Base-by-base conservation (phyloP, 1,140 invertebrate genomes). In the Zaprionus vittiger region DNA sequence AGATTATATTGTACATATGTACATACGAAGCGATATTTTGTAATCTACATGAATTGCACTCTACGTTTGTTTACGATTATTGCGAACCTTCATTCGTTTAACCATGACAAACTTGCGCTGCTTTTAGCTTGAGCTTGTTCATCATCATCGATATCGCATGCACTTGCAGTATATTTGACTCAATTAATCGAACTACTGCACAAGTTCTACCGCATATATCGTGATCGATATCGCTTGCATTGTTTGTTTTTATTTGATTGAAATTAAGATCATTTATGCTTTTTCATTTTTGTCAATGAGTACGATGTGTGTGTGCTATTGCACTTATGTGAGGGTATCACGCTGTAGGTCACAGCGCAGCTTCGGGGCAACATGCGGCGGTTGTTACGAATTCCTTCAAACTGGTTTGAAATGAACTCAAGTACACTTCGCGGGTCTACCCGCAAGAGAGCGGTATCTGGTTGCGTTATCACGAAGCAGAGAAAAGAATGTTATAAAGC, bases 401-500 rank as follows among this genome's bases (percentile, higher is more conserved):
- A 47, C 41, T 17, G n/a, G 41, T 47, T 47, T 47, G n/a, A 17
- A 47, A n/a, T 4, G 2, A 47, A 47, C 41, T 47, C 41, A 47
- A 47, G 41, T 17, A n/a, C n/a, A 47, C n/a, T 17, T 47, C n/a
- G 7, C n/a, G n/a, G 41, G n/a, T 47, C 2, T n/a, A 47, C n/a
- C n/a, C 41, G n/a, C 4, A 17, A 47, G 7, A 7, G 6, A 47
- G n/a, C n/a, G 41, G 2, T 3, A 17, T 47, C 41, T 47, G n/a
- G 41, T 47, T 47, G 41, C n/a, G 4, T 38, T 64, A 64, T 64
- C 62, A 26, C 22, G 41, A 47, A 38, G 24, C 28, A 57, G 11
- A 56, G 6, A 9, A 12, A 2, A 6, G 24, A 71, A n/a, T 60
- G 59, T 17, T 47, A 17, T 34, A 44, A 38, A 41, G 31, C 22